A percentile compares a stretch with the other conserved stretches of the same genome.
Conservation (phyloP, 2,797 vertebrate species). For the Anableps anableps region DNA sequence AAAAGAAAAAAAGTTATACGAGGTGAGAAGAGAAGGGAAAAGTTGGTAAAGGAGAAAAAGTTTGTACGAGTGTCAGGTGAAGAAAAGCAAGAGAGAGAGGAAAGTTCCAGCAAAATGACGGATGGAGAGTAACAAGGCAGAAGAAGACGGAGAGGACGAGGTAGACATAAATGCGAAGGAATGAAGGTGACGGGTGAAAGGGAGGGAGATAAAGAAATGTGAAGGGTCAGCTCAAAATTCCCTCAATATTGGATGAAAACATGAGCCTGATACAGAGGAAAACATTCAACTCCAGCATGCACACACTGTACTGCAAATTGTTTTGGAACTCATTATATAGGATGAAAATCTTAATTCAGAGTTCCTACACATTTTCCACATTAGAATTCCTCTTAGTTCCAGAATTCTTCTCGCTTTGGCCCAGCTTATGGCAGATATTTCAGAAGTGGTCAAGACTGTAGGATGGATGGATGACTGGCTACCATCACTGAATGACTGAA, state of each 20-base stretch:
- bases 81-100: neutral
- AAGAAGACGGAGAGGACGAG: constrained; percentile 17
- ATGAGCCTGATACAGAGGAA: neutral
- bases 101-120: constrained; percentile 12
- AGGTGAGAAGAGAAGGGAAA: constrained; percentile 31
- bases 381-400: neutral
- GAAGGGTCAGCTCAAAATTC: constrained; percentile 4
- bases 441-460: neutral
- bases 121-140: constrained; percentile 32
- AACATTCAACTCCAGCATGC: neutral
- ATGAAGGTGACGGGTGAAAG: constrained; percentile 9
- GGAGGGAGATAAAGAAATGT: neutral
- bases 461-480: neutral
- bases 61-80: constrained; percentile 4
- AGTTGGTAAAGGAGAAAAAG: constrained; percentile 45
- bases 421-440: neutral
- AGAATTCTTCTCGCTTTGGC: no score
- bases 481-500: no score
- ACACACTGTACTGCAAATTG: neutral
- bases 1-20: constrained; percentile 13
- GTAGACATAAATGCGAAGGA: constrained; percentile 21
- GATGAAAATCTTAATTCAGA: neutral
- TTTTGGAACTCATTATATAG: neutral
- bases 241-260: neutral
- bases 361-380: neutral